phyloP scores from a whole-genome alignment of 2,113 vertebrate species.

The Caranx melampygus region DNA sequence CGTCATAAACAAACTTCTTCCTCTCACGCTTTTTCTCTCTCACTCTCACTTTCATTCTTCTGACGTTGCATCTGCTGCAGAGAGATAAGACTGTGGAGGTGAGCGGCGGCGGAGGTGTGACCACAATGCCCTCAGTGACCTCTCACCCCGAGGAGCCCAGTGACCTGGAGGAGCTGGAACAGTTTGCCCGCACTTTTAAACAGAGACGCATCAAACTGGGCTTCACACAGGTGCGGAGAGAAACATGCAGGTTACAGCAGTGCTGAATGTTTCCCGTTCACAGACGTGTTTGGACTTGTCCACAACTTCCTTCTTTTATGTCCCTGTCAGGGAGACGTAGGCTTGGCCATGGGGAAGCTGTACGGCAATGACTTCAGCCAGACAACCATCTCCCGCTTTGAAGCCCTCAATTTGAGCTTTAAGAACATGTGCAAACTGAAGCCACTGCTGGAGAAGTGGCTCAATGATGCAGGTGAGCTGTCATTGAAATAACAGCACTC shows the following conservation, averaged over 20 bases:
- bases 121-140: slow-evolving; percentile 72
- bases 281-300: not conserved
- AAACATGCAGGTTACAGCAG: not conserved
- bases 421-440: slow-evolving; percentile 98
- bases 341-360: slow-evolving; percentile 94
- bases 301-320: not conserved
- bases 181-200: slow-evolving; percentile 95
- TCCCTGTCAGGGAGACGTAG: slow-evolving; percentile 89
- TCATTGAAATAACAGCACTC: not conserved
- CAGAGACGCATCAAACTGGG: slow-evolving; percentile 95
- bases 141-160: slow-evolving; percentile 92
- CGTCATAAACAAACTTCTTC: slow-evolving; percentile 2
- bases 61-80: slow-evolving; percentile 53
- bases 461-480: slow-evolving; percentile 89
- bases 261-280: not conserved
- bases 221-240: slow-evolving; percentile 89
- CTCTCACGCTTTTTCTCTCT: slow-evolving; percentile 2
- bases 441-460: slow-evolving; percentile 95
- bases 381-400: slow-evolving; percentile 95
- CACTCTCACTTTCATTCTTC: slow-evolving; percentile 46
- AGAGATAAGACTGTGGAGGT: slow-evolving; percentile 84
- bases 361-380: slow-evolving; percentile 97
- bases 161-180: slow-evolving; percentile 93
- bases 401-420: slow-evolving; percentile 95
- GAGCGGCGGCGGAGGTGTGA: slow-evolving; percentile 66